Evolutionary conservation across 2,888 invertebrate genomes (phyloP).

Genomic region (Sinotaia quadrata): DNA sequence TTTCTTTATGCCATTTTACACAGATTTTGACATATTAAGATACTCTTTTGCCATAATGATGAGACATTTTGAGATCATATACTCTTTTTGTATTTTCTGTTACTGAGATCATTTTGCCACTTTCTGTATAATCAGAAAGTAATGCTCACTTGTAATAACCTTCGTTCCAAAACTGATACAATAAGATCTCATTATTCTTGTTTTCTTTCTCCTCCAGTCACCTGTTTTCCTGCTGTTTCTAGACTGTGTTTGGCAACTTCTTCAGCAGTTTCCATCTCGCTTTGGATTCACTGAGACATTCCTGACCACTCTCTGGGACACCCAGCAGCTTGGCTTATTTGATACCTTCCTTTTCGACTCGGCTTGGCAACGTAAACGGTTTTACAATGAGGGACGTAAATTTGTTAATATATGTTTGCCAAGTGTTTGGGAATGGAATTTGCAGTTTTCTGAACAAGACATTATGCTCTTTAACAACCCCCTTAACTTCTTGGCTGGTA

Average conservation of each 20-base stretch:
- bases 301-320: conserved; percentile 92
- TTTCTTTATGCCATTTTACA: too few species aligned
- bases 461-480: conserved; percentile 89
- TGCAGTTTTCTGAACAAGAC: conserved; percentile 88
- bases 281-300: conserved; percentile 95
- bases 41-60: too few species aligned
- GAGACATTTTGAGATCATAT: too few species aligned
- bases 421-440: conserved; percentile 89
- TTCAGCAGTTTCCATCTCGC: conserved; percentile 87
- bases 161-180: too few species aligned
- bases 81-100: too few species aligned
- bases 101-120: too few species aligned
- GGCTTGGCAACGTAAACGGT: conserved; percentile 82
- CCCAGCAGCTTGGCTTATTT: conserved; percentile 88
- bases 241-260: conserved; percentile 93
- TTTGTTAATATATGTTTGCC: conserved; percentile 47
- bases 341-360: conserved; percentile 94
- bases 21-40: too few species aligned
- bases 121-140: too few species aligned
- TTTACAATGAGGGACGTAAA: conserved; percentile 66
- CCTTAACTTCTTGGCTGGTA: conserved; percentile 74
- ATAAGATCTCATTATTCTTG: too few species aligned
- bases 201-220: too few species aligned
- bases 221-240: conserved; percentile 92
- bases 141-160: too few species aligned